phyloP scores from a whole-genome alignment of 2,113 vertebrate species.

The Orthochromis indermauri region DNA sequence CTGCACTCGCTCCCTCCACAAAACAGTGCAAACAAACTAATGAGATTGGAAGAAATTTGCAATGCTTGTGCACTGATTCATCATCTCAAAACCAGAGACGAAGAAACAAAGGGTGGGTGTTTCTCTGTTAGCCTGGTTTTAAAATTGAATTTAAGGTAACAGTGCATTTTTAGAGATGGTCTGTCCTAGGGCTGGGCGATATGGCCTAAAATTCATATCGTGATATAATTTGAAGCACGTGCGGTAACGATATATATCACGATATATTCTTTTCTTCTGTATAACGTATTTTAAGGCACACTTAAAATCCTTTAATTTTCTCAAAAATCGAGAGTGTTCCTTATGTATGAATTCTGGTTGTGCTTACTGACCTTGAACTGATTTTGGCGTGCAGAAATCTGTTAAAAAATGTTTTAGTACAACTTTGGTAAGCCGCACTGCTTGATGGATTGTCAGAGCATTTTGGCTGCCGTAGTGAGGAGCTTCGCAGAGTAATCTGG shows the following conservation, averaged over 20 bases:
- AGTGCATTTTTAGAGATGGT: background rate
- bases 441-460: no score
- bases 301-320: background rate
- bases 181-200: background rate
- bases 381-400: background rate
- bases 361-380: background rate
- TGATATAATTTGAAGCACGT: background rate
- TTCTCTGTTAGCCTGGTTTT: background rate
- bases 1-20: background rate
- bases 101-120: background rate
- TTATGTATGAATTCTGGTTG: background rate
- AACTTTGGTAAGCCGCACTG: no score
- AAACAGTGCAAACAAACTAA: background rate
- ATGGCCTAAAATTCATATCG: background rate
- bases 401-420: background rate
- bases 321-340: fast-evolving
- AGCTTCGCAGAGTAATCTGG: no score
- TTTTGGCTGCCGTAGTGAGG: fast-evolving
- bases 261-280: background rate
- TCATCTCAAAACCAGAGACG: background rate
- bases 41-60: background rate
- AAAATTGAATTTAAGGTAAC: background rate
- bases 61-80: background rate
- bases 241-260: background rate
- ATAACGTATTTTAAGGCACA: background rate